Conservation (phyloP, 2,797 vertebrate species). For the Gobionotothen gibberifrons region DNA sequence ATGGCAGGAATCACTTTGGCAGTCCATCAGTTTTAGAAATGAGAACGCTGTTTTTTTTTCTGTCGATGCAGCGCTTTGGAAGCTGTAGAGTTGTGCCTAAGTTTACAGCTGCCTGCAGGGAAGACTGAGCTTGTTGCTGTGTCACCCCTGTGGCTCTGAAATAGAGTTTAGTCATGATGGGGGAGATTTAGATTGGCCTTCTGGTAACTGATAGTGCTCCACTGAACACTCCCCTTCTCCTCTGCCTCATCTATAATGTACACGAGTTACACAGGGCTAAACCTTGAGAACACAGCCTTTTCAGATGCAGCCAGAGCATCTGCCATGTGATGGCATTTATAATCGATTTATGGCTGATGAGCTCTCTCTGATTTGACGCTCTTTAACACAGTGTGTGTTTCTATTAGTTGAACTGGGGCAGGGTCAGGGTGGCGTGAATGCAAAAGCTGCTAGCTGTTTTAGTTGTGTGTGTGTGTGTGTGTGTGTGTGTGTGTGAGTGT, state of each 20-base stretch:
- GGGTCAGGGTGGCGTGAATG: conserved; percentile 34
- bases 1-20: conserved; percentile 59
- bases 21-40: conserved; percentile 44
- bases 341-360: conserved; percentile 49
- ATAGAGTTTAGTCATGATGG: conserved; percentile 55
- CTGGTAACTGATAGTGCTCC: conserved; percentile 75
- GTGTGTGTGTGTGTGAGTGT: conserved; percentile 16
- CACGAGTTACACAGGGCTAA: conserved; percentile 60
- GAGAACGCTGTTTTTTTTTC: conserved; percentile 4
- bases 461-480: conserved; percentile 9
- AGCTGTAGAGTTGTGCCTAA: conserved; percentile 31
- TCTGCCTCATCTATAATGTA: conserved; percentile 79
- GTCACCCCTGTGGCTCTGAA: conserved; percentile 52
- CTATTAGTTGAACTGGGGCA: conserved; percentile 39
- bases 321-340: conserved; percentile 32
- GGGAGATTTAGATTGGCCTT: conserved; percentile 66
- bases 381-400: conserved; percentile 34
- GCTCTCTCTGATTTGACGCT: conserved; percentile 45
- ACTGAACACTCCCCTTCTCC: conserved; percentile 70
- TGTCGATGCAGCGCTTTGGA: background rate
- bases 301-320: conserved; percentile 33
- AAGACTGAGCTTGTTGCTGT: conserved; percentile 45
- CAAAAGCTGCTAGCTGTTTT: conserved; percentile 44
- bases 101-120: conserved; percentile 49
- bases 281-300: conserved; percentile 53